These are phyloP conservation scores for Aurelia sp. DNA, from an alignment of 30 jellyfish, hydroid and myxozoan genomes.

Conservation along the genomic window DNA sequence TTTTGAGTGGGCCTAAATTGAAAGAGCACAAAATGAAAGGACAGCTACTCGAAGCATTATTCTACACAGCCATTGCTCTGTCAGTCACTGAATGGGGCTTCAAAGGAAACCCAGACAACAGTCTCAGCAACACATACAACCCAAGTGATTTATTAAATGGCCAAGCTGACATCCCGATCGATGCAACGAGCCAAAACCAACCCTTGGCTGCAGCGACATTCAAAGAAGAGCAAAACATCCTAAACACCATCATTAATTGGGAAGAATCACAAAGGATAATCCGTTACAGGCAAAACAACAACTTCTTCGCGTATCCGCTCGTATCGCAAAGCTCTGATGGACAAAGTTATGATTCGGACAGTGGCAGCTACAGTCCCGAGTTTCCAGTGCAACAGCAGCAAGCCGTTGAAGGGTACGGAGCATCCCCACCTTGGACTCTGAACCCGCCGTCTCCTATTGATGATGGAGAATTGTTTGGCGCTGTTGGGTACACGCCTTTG, in stretches of 20 bases:
- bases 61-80: slow-evolving; percentile 39
- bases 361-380: not conserved
- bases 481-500: slow-evolving; percentile 66
- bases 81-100: slow-evolving; percentile 48
- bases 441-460: slow-evolving; percentile 62
- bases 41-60: slow-evolving; percentile 33
- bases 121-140: not conserved
- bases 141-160: slow-evolving; percentile 29
- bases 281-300: not conserved
- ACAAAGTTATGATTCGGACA: slow-evolving; percentile 18
- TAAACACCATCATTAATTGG: slow-evolving; percentile 51
- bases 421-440: slow-evolving; percentile 26
- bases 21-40: slow-evolving; percentile 8
- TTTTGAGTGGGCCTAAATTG: not conserved
- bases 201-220: not conserved
- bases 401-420: slow-evolving; percentile 6
- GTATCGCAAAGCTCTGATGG: slow-evolving; percentile 24
- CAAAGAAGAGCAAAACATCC: slow-evolving; percentile 45
- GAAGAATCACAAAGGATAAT: slow-evolving; percentile 43
- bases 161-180: not conserved
- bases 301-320: slow-evolving; percentile 58
- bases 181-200: not conserved
- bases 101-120: slow-evolving; percentile 9
- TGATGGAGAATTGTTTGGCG: slow-evolving; percentile 70
- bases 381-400: not conserved